Conservation (phyloP, 2,797 vertebrate species). For the Lutra lutra region DNA sequence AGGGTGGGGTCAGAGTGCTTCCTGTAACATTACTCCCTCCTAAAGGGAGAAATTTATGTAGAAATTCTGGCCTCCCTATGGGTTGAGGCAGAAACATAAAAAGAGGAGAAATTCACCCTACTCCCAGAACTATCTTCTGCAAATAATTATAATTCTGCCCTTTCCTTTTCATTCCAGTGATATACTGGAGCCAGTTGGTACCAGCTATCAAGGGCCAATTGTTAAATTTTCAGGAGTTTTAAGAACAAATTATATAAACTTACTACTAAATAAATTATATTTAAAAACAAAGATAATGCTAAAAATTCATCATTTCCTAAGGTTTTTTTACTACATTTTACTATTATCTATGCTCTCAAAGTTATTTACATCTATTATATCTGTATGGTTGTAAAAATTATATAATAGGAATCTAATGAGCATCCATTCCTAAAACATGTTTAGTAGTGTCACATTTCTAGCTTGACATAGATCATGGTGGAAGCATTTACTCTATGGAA, state of each 20-base stretch:
- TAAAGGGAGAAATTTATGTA: background rate
- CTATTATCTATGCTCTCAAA: background rate
- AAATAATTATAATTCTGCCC: background rate
- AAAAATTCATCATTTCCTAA: background rate
- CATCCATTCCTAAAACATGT: background rate
- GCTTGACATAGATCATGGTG: background rate
- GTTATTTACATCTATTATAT: background rate
- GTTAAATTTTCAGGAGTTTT: conserved; percentile 27
- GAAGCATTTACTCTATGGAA: background rate
- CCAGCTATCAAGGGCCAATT: background rate
- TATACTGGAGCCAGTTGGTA: background rate
- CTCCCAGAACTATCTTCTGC: background rate
- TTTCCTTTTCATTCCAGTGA: background rate
- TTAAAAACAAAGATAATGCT: background rate
- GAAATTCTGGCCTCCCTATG: background rate
- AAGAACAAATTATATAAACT: conserved; percentile 24
- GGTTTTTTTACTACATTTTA: background rate
- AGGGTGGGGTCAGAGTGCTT: background rate
- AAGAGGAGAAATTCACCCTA: background rate
- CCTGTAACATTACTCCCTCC: background rate
- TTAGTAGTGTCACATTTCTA: background rate
- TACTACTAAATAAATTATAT: background rate
- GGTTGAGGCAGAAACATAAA: background rate
- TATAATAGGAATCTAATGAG: background rate
- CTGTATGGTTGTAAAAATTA: background rate